Evolutionary conservation across 2,888 invertebrate genomes (phyloP), one percentile per base, ranked within the genome.

Genomic region (Scaeva pyrastri): DNA sequence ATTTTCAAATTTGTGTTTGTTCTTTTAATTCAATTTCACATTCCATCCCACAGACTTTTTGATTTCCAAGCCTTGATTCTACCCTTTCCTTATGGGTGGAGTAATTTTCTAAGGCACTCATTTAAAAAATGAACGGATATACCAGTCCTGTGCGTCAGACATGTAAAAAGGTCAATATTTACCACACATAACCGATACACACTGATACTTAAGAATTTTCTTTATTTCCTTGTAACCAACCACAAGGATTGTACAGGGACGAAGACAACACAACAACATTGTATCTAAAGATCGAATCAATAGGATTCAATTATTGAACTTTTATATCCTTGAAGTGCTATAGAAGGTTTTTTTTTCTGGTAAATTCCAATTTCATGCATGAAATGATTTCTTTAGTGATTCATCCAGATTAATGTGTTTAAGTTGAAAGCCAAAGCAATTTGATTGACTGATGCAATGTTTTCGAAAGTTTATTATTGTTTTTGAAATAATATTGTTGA

Each of bases 321-420:
- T 48, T 50, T 50, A 21, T 50, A 36, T 68, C 48, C 66, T 39
- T 36, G 16, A 19, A 68, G 50, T 26, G 31, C 21, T 39, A 50
- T 36, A 36, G n/a, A n/a, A 8, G 12, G 14, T 39, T 6, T 45
- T 66, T 21, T 7, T 52, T 58, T 12, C 19, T 62, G 21, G 16
- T 11, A 48, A 77, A 60, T 77, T 58, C 19, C 60, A 70, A 70
- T 70, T 58, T 60, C 56, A 77, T 58, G 70, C 70, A 77, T 77
- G 41, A 31, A 70, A 60, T 68, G 26, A 58, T 68, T 68, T 58
- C 23, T 48, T 19, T 31, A 50, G 19, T 36, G 36, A 68, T n/a
- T 31, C 43, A 50, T 10, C 21, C 19, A 36, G 36, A 68, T 68
- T 48, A 68, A 68, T 68, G 36, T 36, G 66, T 50, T 68, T 48